Evolutionary conservation across 2,113 vertebrate species (phyloP).

Genomic region (Camelus dromedarius): DNA sequence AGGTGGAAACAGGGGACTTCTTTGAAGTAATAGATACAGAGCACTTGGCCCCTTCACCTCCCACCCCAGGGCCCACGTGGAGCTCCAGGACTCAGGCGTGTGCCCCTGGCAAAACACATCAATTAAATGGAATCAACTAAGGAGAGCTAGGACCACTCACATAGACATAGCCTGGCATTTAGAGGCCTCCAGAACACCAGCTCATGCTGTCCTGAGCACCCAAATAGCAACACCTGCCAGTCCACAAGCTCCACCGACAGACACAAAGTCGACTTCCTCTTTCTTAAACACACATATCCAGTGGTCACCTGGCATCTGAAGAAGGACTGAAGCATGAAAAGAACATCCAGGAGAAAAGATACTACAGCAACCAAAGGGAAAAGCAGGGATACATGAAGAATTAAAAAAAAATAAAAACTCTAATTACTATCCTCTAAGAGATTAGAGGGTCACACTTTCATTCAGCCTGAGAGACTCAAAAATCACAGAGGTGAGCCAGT

Average conservation of each 20-base stretch:
- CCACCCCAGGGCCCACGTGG: rapidly evolving
- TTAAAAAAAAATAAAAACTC: neutral
- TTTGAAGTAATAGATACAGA: neutral
- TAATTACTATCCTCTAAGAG: neutral
- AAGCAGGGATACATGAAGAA: neutral
- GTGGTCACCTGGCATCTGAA: neutral
- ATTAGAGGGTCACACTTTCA: neutral
- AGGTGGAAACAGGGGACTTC: neutral
- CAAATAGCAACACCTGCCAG: neutral
- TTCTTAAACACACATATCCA: neutral
- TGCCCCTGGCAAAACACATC: neutral
- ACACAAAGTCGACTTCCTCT: neutral
- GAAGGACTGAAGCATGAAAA: neutral
- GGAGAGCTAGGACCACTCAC: neutral
- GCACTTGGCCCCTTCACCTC: too few species aligned
- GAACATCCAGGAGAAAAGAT: neutral
- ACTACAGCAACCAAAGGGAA: neutral
- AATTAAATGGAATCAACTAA: neutral
- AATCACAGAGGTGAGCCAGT: neutral
- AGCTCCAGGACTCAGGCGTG: neutral
- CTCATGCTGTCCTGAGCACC: neutral
- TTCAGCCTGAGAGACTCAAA: neutral
- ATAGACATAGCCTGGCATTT: neutral
- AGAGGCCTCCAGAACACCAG: neutral
- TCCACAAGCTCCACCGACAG: neutral